A percentile compares a stretch with the other conserved stretches of the same genome.
Evolutionary conservation across 1,140 invertebrate species (phyloP).

Genomic region (Drosophila nasuta): DNA sequence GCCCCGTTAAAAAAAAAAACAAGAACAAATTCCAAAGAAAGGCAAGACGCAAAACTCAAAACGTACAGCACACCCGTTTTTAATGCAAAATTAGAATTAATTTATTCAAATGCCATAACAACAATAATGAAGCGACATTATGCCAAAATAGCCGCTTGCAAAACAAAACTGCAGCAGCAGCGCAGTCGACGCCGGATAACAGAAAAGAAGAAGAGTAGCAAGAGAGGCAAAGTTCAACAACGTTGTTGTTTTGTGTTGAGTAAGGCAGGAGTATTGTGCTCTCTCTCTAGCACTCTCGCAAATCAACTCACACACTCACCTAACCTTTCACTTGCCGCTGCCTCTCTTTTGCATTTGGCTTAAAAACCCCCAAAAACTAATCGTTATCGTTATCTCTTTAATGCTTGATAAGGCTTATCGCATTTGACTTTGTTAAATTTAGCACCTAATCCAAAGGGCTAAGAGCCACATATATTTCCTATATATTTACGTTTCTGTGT

Average conservation of each 20-base stretch:
- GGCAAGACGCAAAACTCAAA: conserved; percentile 2
- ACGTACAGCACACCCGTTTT: not conserved
- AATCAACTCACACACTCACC: not conserved
- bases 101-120: conserved; percentile 9
- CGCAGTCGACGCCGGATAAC: conserved; percentile 11
- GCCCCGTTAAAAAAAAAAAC: conserved; percentile 3
- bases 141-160: conserved; percentile 12
- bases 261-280: not conserved
- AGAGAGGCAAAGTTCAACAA: conserved; percentile 36
- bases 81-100: not conserved
- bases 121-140: conserved; percentile 26
- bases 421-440: not conserved
- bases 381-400: not conserved
- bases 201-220: not conserved
- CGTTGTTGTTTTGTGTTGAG: conserved; percentile 25
- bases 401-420: conserved; percentile 22
- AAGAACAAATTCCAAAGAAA: conserved; percentile 2
- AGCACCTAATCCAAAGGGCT: conserved; percentile 19
- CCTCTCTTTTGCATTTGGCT: not conserved
- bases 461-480: not conserved
- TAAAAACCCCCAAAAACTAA: conserved; percentile 28
- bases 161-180: conserved; percentile 10
- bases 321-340: not conserved
- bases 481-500: not conserved
- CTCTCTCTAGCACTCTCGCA: not conserved